Base-by-base conservation (phyloP, 2,113 vertebrate species). In the Passerina amoena region DNA sequence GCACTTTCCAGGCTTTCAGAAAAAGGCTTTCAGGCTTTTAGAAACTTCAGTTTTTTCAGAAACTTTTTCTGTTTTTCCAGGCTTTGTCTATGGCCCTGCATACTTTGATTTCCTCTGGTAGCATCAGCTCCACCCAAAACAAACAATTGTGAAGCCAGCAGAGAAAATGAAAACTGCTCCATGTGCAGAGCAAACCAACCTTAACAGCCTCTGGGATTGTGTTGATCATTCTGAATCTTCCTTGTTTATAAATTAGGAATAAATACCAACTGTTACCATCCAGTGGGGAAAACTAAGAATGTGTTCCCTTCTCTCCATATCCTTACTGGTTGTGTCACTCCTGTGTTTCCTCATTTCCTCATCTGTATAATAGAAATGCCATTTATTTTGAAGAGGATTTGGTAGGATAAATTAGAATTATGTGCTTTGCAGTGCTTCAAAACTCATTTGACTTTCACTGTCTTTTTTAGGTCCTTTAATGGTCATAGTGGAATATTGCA, bases 401-500 rank as follows among this genome's bases (percentile, higher is more conserved):
- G 50, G 57, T n/a, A 54, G 75, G 82, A 69, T 88, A 76, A 87
- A 13, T 45, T 37, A 69, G 47, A 35, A 59, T 60, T 59, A 60
- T 64, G 14, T 70, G 48, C 64, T 92, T 45, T 86, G 51, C 60
- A 23, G 40, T 35, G 35, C 64, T 92, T 78, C 82, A 83, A 86
- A 94, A 59, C 85, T 93, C 78, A 88, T 82, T 83, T 66, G 60
- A 61, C 65, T 93, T 91, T 77, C 65, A 37, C 59, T 92, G 47
- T 84, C 78, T 86, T 86, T 37, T 93, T 82, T 72, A 99, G 99
- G 99, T 79, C 99, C 98, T 42, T 88, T 99, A 95, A 99, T 99
- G 99, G 98, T 99, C 94, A 99, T 99, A 40, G 99, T 99, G 69
- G 99, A 99, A 95, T 99, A 98, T 54, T 99, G 99, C 98, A 99